phyloP scores from a whole-genome alignment of 2,113 vertebrate species.

The Scopus umbretta region DNA sequence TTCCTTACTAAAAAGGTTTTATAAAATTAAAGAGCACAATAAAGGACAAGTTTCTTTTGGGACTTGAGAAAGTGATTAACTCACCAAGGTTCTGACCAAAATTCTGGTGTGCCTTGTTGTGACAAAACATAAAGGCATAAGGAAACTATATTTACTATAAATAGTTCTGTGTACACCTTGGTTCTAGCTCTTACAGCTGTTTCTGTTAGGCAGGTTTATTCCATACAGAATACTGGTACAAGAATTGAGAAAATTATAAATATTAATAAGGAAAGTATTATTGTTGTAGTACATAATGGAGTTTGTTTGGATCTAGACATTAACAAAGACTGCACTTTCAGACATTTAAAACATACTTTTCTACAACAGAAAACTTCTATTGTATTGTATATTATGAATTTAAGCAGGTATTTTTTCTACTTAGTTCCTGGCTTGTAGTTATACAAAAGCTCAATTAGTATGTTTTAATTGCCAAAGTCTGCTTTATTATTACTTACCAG shows the following conservation, averaged over 20 bases:
- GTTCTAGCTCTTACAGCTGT: neutral
- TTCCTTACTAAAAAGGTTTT: neutral
- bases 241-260: neutral
- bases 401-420: neutral
- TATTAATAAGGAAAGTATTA: neutral
- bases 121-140: neutral
- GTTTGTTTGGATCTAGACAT: neutral
- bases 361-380: neutral
- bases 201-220: neutral
- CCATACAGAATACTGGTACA: neutral
- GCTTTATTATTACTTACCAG: constrained; percentile 64
- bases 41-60: neutral
- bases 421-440: neutral
- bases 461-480: neutral
- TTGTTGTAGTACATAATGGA: neutral
- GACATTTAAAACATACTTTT: neutral
- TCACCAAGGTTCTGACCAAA: neutral
- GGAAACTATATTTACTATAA: neutral
- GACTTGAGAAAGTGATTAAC: neutral
- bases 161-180: neutral
- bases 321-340: neutral
- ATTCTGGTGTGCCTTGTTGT: neutral
- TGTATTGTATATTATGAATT: neutral
- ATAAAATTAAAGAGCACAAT: neutral
- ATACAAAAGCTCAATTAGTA: neutral